Percentiles rank a stretch among this genome's conserved stretches.
Conservation (phyloP, 2,797 vertebrate species). For the Antennarius maculatus region DNA sequence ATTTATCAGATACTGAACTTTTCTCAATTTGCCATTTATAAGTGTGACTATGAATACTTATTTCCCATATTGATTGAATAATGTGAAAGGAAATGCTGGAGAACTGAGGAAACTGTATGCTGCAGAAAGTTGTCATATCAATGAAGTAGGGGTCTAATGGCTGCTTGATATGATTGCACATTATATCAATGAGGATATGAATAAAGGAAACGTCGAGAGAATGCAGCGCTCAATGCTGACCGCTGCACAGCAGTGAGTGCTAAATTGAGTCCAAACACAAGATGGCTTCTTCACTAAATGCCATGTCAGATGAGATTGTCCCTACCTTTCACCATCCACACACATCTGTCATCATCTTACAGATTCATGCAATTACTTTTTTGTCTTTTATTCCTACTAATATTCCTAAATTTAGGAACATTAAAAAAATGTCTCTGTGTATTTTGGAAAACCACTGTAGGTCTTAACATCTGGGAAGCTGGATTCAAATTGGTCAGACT, state of each 20-base stretch:
- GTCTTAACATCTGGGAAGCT: too few relatives aligned
- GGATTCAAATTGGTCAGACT: too few relatives aligned
- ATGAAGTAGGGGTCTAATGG: conserved; percentile 22
- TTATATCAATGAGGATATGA: conserved; percentile 25
- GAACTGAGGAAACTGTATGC: conserved; percentile 22
- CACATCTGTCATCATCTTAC: too few relatives aligned
- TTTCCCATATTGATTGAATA: conserved; percentile 40
- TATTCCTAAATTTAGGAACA: not conserved
- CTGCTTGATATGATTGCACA: conserved; percentile 1
- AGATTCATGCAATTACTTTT: too few relatives aligned
- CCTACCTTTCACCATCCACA: too few relatives aligned
- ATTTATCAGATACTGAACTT: conserved; percentile 31
- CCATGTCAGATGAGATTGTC: too few relatives aligned
- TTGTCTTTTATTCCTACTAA: not conserved
- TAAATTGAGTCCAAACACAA: conserved; percentile 5
- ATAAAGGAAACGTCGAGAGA: conserved; percentile 2
- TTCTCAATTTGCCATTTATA: conserved; percentile 22
- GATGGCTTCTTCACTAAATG: not conserved
- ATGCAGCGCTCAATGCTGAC: too few relatives aligned
- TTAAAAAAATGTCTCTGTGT: not conserved
- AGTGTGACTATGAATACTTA: conserved; percentile 28
- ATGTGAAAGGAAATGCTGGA: conserved; percentile 33
- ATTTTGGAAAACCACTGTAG: too few relatives aligned
- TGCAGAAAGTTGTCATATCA: conserved; percentile 24
- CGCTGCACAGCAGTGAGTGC: not conserved